Evolutionary conservation across 2,113 vertebrate species (phyloP).

Genomic region (Cheirogaleus medius): DNA sequence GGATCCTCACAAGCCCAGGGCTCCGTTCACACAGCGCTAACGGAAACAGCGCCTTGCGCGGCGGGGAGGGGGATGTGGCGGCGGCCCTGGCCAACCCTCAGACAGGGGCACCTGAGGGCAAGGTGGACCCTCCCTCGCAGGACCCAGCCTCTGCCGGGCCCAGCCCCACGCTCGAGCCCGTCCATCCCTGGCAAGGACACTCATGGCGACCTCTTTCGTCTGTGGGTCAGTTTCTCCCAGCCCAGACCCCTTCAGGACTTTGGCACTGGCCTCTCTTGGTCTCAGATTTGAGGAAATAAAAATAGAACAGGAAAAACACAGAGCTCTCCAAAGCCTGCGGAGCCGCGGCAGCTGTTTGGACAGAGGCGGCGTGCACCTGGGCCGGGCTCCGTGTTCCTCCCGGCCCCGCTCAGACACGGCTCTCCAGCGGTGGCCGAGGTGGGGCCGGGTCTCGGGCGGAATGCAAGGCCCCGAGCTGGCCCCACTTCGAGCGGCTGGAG

Average conservation of each 20-base stretch:
- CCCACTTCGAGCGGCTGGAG: rapidly evolving
- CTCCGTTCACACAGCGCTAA: rapidly evolving
- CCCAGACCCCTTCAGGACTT: not conserved
- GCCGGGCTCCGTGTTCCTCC: not conserved
- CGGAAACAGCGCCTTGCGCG: rapidly evolving
- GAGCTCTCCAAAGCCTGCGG: not conserved
- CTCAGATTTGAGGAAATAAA: constrained; percentile 71
- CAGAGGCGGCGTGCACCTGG: not conserved
- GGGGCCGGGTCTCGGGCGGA: too few relatives aligned
- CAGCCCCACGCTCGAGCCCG: rapidly evolving
- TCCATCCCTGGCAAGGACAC: not conserved
- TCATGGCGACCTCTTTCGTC: not conserved
- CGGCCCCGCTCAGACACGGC: rapidly evolving
- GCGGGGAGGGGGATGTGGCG: rapidly evolving
- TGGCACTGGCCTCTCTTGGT: constrained; percentile 30
- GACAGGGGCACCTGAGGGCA: rapidly evolving
- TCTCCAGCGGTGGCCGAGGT: rapidly evolving
- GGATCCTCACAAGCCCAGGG: not conserved
- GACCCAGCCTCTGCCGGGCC: not conserved
- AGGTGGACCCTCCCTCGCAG: not conserved
- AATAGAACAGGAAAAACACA: constrained; percentile 62
- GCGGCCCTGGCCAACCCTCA: not conserved
- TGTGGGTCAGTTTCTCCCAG: not conserved
- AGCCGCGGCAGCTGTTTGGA: constrained; percentile 42
- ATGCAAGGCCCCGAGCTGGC: rapidly evolving